Base-by-base conservation (phyloP, 1,140 invertebrate genomes). In the Panagrolaimus sp. region DNA sequence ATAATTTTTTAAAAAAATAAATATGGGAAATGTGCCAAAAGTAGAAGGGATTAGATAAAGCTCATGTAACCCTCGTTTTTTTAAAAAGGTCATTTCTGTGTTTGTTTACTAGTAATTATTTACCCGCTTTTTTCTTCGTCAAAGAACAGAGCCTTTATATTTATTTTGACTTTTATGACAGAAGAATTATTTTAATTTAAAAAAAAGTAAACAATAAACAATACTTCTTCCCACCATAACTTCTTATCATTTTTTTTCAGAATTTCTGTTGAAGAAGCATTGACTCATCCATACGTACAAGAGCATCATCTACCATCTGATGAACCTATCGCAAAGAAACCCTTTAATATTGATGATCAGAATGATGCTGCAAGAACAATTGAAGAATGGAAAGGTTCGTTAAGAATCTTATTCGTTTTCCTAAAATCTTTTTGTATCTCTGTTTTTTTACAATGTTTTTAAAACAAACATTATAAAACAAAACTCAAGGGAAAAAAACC, bases 221-320 rank as follows among this genome's bases (percentile, higher is more conserved):
- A n/a, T n/a, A n/a, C n/a, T n/a, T 14, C 42, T 70, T 69, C 23
- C 57, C 77, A 44, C 25, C 62, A 16, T 16, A 64, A n/a, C 5
- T 31, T 16, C 31, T n/a, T 64, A 14, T 27, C 31, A 23, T 63
- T 66, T 31, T n/a, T 7, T 65, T 67, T 9, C 44, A 72, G 75
- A 61, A 77, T 79, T 11, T 81, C 78, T 1, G 78, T 79, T 2
- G 72, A 78, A 67, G 77, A 79, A 43, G 80, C 78, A 5, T 68
- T 79, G 1, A 61, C 67, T 5, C 79, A 79, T 69, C 63, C 77
- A 5, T 77, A 77, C 62, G 57, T 77, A 38, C 46, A 44, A 9
- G 75, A 74, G 7, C 64, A 74, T 47, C 61, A 61, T 16, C 63
- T 67, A 27, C 79, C 79, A 5, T 57, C 46, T n/a, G 79, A 81